Conservation (phyloP, 2,797 vertebrate species). For the Siniperca obscura region DNA sequence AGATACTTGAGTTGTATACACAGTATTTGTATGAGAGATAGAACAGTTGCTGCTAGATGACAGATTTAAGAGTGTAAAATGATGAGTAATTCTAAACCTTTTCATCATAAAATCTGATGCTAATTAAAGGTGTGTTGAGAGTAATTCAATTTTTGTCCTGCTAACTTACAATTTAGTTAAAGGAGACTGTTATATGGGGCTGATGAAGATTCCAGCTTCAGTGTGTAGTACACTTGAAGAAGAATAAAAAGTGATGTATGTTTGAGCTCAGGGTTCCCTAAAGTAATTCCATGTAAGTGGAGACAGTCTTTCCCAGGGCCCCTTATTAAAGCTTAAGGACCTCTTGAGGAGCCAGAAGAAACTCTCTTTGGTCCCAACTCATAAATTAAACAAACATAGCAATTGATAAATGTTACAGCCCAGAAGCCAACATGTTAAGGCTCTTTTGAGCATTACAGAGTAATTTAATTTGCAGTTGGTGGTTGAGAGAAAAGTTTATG, state of each 20-base stretch:
- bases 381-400: constrained; percentile 20
- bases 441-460: not conserved
- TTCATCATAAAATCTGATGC: constrained; percentile 1
- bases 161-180: not conserved
- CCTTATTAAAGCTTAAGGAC: constrained; percentile 10
- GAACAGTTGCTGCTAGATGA: not conserved
- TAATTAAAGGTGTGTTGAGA: not conserved
- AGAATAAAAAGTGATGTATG: not conserved
- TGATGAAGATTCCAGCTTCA: constrained; percentile 8
- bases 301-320: constrained; percentile 3
- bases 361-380: not conserved
- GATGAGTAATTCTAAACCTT: not conserved
- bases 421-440: not conserved
- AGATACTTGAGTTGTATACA: not conserved
- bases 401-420: constrained; percentile 13
- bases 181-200: not conserved
- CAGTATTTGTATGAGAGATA: not conserved
- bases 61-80: not conserved
- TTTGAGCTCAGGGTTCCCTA: not conserved
- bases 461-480: constrained; percentile 16
- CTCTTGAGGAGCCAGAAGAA: constrained; percentile 19
- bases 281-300: not conserved
- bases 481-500: constrained; percentile 9
- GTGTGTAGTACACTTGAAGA: not conserved
- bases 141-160: not conserved